Conservation (phyloP, 2,797 vertebrate species). For the Rallus crepitans region DNA sequence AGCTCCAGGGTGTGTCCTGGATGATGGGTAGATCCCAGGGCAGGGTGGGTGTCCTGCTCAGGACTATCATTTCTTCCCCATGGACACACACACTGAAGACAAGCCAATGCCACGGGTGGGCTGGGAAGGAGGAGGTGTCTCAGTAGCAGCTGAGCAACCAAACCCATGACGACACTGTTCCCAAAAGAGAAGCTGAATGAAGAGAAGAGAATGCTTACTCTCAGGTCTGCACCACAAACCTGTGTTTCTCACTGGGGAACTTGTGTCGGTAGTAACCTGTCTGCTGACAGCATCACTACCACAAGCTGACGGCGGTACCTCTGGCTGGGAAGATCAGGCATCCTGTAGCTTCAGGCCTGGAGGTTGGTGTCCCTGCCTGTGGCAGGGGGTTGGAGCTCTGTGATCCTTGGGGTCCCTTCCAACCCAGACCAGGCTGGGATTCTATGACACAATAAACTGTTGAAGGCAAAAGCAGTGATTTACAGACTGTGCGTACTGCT, state of each 20-base stretch:
- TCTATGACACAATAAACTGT: neutral
- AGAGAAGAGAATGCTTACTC: neutral
- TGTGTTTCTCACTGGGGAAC: neutral
- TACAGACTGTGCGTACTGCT: fast-evolving
- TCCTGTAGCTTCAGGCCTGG: too few relatives aligned
- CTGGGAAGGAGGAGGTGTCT: neutral
- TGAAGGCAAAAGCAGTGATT: neutral
- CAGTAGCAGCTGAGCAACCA: neutral
- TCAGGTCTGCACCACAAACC: neutral
- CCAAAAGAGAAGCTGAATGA: neutral
- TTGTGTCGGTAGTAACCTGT: neutral
- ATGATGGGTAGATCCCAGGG: neutral
- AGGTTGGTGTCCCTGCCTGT: too few relatives aligned
- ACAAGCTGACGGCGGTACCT: neutral
- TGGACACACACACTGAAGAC: neutral
- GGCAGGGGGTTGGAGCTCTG: too few relatives aligned
- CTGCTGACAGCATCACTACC: neutral
- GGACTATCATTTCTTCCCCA: too few relatives aligned
- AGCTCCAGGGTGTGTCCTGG: neutral
- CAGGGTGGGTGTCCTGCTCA: neutral
- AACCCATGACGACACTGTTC: neutral
- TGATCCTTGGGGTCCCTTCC: too few relatives aligned
- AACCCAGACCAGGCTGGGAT: too few relatives aligned
- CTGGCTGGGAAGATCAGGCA: neutral
- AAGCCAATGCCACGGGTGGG: fast-evolving